Evolutionary conservation across 2,113 vertebrate genomes (phyloP).

Genomic region (Xiphias gladius): DNA sequence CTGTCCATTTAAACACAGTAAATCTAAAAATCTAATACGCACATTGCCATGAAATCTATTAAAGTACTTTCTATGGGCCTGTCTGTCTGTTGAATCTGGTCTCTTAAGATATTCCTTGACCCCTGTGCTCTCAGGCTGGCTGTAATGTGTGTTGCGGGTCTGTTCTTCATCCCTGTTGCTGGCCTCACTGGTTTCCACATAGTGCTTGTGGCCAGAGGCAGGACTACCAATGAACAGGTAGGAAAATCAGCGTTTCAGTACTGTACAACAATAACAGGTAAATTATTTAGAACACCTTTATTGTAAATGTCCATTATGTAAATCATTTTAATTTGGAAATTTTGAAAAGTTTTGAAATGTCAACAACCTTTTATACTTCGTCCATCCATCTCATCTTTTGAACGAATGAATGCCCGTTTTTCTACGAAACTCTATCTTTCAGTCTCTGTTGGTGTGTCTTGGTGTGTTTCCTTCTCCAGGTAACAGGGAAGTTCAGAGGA

Average conservation of each 20-base stretch:
- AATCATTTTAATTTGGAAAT: background rate
- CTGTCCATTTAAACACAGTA: too few species aligned
- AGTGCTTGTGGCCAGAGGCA: slow-evolving; percentile 95
- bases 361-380: background rate
- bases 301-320: too few species aligned
- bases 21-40: too few species aligned
- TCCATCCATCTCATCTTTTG: background rate
- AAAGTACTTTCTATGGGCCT: background rate
- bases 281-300: background rate
- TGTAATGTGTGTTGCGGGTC: slow-evolving; percentile 96
- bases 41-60: background rate
- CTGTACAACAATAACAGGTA: background rate
- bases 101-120: slow-evolving; percentile 69
- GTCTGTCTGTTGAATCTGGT: background rate
- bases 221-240: slow-evolving; percentile 98
- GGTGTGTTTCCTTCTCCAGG: slow-evolving; percentile 82
- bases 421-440: background rate
- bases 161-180: slow-evolving; percentile 97
- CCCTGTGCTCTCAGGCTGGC: slow-evolving; percentile 86
- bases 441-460: background rate
- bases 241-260: background rate
- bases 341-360: background rate
- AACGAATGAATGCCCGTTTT: background rate
- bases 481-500: slow-evolving; percentile 96
- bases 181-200: slow-evolving; percentile 97